These are phyloP conservation scores for Phoxinus dragarum DNA, from an alignment of 2,797 vertebrate genomes.

Conservation along the genomic window DNA sequence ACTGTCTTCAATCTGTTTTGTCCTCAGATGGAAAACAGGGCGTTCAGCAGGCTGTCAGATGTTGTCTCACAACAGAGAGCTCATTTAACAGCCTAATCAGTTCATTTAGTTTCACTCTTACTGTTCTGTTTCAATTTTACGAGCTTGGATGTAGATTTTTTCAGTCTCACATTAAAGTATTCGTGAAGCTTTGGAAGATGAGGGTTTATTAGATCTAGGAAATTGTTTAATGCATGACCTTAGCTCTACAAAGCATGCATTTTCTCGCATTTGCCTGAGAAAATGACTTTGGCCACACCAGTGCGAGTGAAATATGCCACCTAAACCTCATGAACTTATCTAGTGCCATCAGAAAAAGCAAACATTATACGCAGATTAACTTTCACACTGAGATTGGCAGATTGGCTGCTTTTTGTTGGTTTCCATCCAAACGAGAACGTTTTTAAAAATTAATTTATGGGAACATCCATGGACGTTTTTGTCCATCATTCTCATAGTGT, in stretches of 20 bases:
- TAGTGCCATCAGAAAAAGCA: not conserved
- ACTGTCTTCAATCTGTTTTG: constrained; percentile 36
- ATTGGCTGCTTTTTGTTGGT: too few species aligned
- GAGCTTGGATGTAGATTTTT: not conserved
- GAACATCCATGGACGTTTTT: not conserved
- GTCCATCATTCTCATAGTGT: not conserved
- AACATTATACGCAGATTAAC: not conserved
- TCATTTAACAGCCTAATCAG: constrained; percentile 24
- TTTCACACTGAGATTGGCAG: not conserved
- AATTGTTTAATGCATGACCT: not conserved
- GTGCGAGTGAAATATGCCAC: not conserved
- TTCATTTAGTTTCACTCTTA: constrained; percentile 16
- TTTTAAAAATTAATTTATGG: not conserved
- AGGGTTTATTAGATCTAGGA: not conserved
- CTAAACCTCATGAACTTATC: not conserved
- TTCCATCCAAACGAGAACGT: too few species aligned
- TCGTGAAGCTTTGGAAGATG: not conserved
- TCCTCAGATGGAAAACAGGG: constrained; percentile 24
- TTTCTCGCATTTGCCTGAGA: not conserved
- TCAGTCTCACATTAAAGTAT: not conserved
- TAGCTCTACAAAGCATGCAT: not conserved
- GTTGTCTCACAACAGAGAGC: constrained; percentile 21
- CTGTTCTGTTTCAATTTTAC: not conserved
- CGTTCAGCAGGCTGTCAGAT: constrained; percentile 17
- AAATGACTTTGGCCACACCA: not conserved